Conservation (phyloP, 2,113 vertebrate species). For the Telmatochromis sp. region DNA sequence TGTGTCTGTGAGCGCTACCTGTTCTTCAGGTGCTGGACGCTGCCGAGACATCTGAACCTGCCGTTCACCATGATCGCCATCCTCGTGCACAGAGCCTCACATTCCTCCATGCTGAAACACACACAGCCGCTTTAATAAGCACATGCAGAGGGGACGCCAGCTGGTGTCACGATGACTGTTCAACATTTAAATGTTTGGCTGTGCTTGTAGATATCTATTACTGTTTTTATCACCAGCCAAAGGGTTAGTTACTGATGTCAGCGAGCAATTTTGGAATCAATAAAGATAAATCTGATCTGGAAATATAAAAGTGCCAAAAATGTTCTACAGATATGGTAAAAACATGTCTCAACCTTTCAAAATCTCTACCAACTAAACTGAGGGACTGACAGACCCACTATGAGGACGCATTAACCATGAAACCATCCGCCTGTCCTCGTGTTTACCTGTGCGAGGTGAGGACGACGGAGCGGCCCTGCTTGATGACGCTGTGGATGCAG, state of each 20-base stretch:
- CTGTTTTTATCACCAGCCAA: background rate
- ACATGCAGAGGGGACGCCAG: background rate
- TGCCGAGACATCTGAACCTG: constrained; percentile 91
- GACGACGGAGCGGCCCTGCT: constrained; percentile 90
- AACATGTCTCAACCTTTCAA: background rate
- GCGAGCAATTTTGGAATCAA: background rate
- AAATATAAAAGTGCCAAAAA: background rate
- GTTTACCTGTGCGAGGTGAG: constrained; percentile 92
- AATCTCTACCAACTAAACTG: background rate
- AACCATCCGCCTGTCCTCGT: background rate
- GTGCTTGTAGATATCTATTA: background rate
- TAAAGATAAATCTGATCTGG: fast-evolving
- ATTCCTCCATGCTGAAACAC: constrained; percentile 91
- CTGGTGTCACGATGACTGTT: background rate
- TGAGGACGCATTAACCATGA: background rate
- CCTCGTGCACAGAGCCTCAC: constrained; percentile 93
- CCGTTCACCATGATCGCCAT: constrained; percentile 99
- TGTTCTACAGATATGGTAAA: background rate
- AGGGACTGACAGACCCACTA: background rate
- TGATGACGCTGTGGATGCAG: constrained; percentile 88
- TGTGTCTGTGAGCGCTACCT: constrained; percentile 65
- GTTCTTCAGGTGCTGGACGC: constrained; percentile 97
- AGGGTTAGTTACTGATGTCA: background rate
- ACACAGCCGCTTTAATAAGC: background rate
- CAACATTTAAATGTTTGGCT: background rate